These are phyloP conservation scores for Pterocles orientalis DNA, from an alignment of 2,113 vertebrate species.

Conservation along the genomic window DNA sequence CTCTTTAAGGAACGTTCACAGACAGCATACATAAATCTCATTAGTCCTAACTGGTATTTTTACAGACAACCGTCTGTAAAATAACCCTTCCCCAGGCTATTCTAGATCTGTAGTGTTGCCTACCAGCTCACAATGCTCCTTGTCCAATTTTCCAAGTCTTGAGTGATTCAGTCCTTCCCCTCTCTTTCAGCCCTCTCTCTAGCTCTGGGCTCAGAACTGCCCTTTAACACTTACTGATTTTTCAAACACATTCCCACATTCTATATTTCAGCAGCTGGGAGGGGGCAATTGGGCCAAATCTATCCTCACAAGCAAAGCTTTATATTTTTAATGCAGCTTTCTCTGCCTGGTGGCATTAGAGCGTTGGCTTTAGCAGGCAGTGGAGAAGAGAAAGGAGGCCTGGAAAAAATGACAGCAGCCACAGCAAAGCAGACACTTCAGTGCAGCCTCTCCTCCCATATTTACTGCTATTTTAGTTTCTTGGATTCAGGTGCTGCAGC, in stretches of 20 bases:
- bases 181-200: constrained; percentile 34
- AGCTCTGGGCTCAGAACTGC: constrained; percentile 33
- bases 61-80: constrained; percentile 25
- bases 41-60: constrained; percentile 23
- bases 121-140: constrained; percentile 27
- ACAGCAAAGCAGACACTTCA: not conserved
- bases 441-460: not conserved
- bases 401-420: constrained; percentile 28
- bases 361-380: constrained; percentile 17
- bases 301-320: constrained; percentile 63
- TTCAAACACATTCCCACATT: constrained; percentile 49
- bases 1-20: constrained; percentile 5
- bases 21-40: constrained; percentile 39
- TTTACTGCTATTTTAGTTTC: not conserved
- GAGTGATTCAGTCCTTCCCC: constrained; percentile 55
- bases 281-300: constrained; percentile 10
- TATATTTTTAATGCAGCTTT: constrained; percentile 50
- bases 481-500: not conserved
- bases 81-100: constrained; percentile 28
- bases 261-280: constrained; percentile 47
- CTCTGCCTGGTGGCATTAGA: constrained; percentile 35
- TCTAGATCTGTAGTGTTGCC: not conserved
- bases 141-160: constrained; percentile 44
- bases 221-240: constrained; percentile 48
- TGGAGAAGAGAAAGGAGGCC: not conserved